phyloP scores from a whole-genome alignment of 2,797 vertebrate species.

The Ptychadena robeensis region DNA sequence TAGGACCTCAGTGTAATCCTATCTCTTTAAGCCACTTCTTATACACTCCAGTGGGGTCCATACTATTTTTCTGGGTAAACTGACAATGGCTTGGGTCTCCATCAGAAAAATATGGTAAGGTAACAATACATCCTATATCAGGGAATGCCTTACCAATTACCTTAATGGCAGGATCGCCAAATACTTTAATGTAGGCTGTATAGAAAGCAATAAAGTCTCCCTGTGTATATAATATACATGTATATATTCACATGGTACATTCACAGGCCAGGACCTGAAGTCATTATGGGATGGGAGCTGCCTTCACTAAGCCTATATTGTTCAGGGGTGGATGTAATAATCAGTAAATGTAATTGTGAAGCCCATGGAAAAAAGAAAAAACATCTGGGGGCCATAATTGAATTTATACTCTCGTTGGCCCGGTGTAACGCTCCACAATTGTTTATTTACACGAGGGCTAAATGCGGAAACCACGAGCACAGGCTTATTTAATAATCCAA shows the following conservation, averaged over 20 bases:
- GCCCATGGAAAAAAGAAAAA: conserved; percentile 17
- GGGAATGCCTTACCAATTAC: no score
- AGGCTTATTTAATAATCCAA: background rate
- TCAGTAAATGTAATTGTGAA: conserved; percentile 1
- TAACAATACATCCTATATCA: no score
- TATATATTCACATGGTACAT: background rate
- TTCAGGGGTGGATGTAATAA: conserved; percentile 23
- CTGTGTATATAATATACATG: background rate
- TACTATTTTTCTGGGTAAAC: no score
- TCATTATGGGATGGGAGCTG: background rate
- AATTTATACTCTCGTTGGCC: conserved; percentile 11
- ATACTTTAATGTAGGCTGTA: no score
- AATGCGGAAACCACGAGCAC: conserved; percentile 31
- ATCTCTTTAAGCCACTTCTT: no score
- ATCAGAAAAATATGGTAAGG: no score
- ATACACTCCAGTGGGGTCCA: no score
- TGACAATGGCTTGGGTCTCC: no score
- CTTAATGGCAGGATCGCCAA: no score
- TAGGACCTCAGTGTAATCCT: no score
- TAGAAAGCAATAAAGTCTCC: no score
- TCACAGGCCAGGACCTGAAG: background rate
- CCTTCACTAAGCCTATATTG: background rate
- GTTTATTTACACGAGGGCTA: conserved; percentile 37
- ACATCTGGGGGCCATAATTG: conserved; percentile 31
- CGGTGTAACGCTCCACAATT: conserved; percentile 38